A percentile compares a stretch with the other conserved stretches of the same genome.
Conservation (phyloP, 2,888 invertebrate species). For the Caenorhabditis parvicauda region DNA sequence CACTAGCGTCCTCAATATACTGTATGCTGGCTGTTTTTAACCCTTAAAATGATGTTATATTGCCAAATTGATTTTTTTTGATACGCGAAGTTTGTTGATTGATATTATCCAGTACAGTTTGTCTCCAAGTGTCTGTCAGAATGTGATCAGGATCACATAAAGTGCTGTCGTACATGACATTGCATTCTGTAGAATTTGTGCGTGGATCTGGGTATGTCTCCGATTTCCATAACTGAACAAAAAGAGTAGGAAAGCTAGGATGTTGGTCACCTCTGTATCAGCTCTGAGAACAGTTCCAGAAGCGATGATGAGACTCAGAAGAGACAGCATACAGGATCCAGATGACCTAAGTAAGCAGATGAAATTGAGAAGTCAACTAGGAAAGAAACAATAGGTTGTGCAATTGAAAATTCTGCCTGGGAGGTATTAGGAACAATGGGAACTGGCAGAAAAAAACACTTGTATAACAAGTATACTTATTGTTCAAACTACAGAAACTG, state of each 20-base stretch:
- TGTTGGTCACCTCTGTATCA: slow-evolving; percentile 49
- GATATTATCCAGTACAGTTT: slow-evolving; percentile 51
- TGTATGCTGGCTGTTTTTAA: slow-evolving; percentile 44
- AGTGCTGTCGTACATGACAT: slow-evolving; percentile 43
- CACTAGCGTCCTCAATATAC: slow-evolving; percentile 52
- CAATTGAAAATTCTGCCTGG: no score
- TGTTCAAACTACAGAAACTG: no score
- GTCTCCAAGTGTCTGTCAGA: slow-evolving; percentile 59
- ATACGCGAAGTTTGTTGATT: slow-evolving; percentile 47
- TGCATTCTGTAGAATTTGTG: slow-evolving; percentile 45
- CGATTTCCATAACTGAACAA: slow-evolving; percentile 49
- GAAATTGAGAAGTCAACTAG: no score
- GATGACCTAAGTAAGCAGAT: no score
- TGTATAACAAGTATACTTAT: no score
- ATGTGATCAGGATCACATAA: slow-evolving; percentile 61
- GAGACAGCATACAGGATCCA: slow-evolving; percentile 61
- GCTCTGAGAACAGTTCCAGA: slow-evolving; percentile 59
- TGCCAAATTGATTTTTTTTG: slow-evolving; percentile 7
- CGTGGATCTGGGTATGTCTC: slow-evolving; percentile 55
- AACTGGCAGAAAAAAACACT: no score
- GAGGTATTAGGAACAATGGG: no score
- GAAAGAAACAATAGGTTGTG: no score
- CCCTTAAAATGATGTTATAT: slow-evolving; percentile 23
- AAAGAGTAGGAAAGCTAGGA: not conserved
- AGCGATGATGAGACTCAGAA: slow-evolving; percentile 57